Evolutionary conservation across 2,113 vertebrate genomes (phyloP), one percentile per base, ranked within the genome.

Genomic region (Fukomys damarensis): DNA sequence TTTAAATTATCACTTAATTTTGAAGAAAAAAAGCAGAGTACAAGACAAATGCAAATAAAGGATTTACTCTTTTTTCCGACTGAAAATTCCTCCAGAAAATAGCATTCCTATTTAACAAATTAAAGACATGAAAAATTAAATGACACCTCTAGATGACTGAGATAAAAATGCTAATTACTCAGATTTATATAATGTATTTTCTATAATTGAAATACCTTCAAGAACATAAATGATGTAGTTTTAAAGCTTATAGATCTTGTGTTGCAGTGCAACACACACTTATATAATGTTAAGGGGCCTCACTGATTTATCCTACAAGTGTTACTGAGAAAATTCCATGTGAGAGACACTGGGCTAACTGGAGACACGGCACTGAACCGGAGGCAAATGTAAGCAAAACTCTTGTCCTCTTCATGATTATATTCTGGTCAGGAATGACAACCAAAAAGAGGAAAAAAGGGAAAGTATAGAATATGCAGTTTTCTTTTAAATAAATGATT

Each of bases 1-100:
- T 95, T 96, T 82, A 96, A 95, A 87, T 63, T 68, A 43, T n/a
- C 43, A 58, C 52, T 96, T 88, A 20, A 65, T 88, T 88, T 86
- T 81, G 24, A 77, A 70, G 19, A 13, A 49, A 58, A 58, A n/a
- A 90, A n/a, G 59, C 7, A 3, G 4, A 90, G 63, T 54, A 61
- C 2, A 97, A 89, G 49, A 93, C 46, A 7, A 68, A 85, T 76
- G 81, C 8, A 96, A 93, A 83, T 89, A 91, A 94, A 58, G 7
- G 28, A 20, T 11, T 72, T 38, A 80, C 13, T 94, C 24, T 72
- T 91, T 83, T 85, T 95, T 86, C 38, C 56, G 54, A 88, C 2
- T 20, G 19, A 92, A 96, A 96, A 87, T 74, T 84, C 3, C 30
- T n/a, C 17, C 26, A 61, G 43, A 91, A 95, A 92, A 83, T 66